These are phyloP conservation scores for Misgurnus mizolepis DNA, from an alignment of 2,113 vertebrate genomes.

Conservation along the genomic window DNA sequence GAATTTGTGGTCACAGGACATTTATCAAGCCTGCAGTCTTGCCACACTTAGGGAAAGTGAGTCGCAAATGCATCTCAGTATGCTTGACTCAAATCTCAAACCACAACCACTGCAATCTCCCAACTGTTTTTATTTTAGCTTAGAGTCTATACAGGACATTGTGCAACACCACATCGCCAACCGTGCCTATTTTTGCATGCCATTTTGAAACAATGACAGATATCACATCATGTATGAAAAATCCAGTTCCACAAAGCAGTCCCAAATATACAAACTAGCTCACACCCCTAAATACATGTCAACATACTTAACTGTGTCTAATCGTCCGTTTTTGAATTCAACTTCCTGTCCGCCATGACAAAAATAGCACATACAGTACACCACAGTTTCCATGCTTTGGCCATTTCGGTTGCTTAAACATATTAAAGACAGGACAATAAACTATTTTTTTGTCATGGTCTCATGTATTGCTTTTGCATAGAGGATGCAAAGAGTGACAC, in stretches of 20 bases:
- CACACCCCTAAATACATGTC: too few relatives aligned
- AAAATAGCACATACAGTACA: not conserved
- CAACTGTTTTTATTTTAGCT: not conserved
- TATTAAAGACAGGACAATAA: too few relatives aligned
- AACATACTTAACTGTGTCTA: too few relatives aligned
- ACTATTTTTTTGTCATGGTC: not conserved
- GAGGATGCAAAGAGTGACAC: not conserved
- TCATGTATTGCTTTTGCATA: not conserved
- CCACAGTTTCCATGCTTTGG: conserved; percentile 1
- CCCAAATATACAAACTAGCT: not conserved
- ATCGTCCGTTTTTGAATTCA: not conserved
- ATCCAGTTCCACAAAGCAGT: not conserved
- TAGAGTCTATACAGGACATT: not conserved
- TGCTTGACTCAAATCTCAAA: not conserved
- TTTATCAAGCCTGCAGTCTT: not conserved
- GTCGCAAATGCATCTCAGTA: conserved; percentile 3
- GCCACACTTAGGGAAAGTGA: not conserved
- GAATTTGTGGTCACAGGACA: not conserved
- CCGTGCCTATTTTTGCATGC: not conserved
- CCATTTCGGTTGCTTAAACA: too few relatives aligned
- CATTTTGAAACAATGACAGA: not conserved
- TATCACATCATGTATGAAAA: not conserved
- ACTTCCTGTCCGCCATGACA: conserved; percentile 29
- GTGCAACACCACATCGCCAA: not conserved
- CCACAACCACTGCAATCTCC: not conserved